These are phyloP conservation scores for Laterallus jamaicensis DNA, from an alignment of 2,113 vertebrate species.

Conservation along the genomic window DNA sequence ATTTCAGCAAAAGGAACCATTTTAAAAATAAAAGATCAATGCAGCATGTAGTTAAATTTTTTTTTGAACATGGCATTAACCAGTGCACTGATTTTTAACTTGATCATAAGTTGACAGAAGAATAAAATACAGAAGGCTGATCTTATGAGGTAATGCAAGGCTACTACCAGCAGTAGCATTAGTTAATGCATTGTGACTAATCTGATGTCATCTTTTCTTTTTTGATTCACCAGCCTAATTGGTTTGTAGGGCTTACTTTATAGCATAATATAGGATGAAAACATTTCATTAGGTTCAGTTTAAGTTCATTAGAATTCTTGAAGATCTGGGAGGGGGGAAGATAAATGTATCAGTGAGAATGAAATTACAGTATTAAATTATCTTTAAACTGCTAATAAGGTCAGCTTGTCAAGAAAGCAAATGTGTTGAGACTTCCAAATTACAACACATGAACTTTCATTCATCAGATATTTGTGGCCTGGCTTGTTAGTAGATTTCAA, in stretches of 20 bases:
- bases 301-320: not conserved
- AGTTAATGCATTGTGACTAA: not conserved
- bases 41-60: not conserved
- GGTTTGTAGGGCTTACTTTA: not conserved
- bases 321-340: not conserved
- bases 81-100: not conserved
- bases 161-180: not conserved
- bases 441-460: not conserved
- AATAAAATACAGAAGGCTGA: not conserved
- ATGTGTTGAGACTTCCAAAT: not conserved
- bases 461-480: not conserved
- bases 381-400: not conserved
- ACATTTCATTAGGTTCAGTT: not conserved
- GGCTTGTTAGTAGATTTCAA: not conserved
- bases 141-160: not conserved
- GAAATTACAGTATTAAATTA: not conserved
- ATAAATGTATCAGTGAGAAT: not conserved
- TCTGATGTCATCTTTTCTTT: not conserved
- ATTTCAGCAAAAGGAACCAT: not conserved
- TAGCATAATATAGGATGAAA: not conserved
- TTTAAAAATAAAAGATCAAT: not conserved
- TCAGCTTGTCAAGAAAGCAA: not conserved
- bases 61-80: not conserved
- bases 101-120: accelerated
- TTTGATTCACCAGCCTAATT: not conserved